Conservation (phyloP, 2,113 vertebrate genomes). For the Carlito syrichta region DNA sequence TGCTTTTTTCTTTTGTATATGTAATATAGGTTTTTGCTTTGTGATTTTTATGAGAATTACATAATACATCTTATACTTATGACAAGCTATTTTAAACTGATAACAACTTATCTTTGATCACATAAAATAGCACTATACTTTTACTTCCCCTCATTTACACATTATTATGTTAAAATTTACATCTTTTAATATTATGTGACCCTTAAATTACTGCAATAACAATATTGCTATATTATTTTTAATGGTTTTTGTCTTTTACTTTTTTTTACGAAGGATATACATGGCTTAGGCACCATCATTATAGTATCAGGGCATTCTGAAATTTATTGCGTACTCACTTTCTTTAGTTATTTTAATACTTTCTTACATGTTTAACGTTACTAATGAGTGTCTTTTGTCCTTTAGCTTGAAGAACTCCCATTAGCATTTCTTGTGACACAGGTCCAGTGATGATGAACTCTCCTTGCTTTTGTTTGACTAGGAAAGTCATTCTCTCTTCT, state of each 20-base stretch:
- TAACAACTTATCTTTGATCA: too few species aligned
- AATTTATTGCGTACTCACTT: neutral
- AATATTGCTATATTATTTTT: neutral
- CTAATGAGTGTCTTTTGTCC: neutral
- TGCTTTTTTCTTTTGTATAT: neutral
- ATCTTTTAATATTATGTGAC: neutral
- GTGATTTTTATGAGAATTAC: neutral
- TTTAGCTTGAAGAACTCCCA: neutral
- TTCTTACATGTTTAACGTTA: neutral
- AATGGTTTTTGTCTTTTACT: neutral
- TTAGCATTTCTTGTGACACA: neutral
- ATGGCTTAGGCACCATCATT: neutral
- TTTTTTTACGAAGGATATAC: neutral
- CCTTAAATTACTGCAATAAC: neutral
- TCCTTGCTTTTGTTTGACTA: neutral
- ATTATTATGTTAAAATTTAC: neutral
- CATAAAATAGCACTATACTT: too few species aligned
- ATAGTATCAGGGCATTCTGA: neutral
- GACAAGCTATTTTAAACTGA: too few species aligned
- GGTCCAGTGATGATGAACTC: neutral
- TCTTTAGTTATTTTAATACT: neutral
- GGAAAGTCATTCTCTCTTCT: neutral
- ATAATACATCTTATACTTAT: too few species aligned
- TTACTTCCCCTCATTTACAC: too few species aligned
- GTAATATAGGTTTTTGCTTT: neutral